Evolutionary conservation across 2,113 vertebrate species (phyloP), one percentile per base, ranked within the genome.

Genomic region (Sapayoa aenigma): DNA sequence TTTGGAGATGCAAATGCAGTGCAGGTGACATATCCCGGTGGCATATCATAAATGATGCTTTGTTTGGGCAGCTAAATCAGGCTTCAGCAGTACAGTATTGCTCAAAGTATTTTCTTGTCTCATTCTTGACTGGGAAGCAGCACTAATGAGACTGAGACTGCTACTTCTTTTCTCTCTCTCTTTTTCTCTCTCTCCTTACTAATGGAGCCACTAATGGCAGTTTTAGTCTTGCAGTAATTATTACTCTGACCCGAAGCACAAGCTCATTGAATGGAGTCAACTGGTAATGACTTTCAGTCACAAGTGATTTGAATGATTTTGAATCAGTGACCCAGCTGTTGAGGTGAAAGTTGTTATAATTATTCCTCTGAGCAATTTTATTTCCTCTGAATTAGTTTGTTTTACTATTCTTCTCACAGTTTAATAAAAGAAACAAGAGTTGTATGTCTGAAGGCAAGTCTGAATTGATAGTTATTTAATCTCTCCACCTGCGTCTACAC

Each of bases 261-360:
- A 90, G n/a, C 72, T 93, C 85, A 89, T 84, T 90, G 96, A 95
- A 49, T 77, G 83, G 82, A 95, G 93, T 97, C 91, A 95, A 95
- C 94, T 91, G 92, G 78, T 95, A 96, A 96, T 84, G 96, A 96
- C 95, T 96, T 97, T 94, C 92, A 94, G 90, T 96, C 94, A 84
- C 85, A 89, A 95, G n/a, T 78, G 88, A 93, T 97, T 93, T 94
- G 85, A 92, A 77, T 92, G 90, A 88, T 96, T 96, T 90, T 95
- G 93, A 96, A 89, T 56, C 72, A 58, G 52, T 94, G 93, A 96
- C 93, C 95, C 49, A 84, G 69, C 80, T 84, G 65, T 42, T 78
- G 88, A 89, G 72, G 85, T 88, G 92, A 92, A 96, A 77, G 78
- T 80, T 81, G 59, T 68, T 75, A 37, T 88, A 95, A 93, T 95